Evolutionary conservation across 1,140 invertebrate species (phyloP).

Genomic region (Steinernema feltiae): DNA sequence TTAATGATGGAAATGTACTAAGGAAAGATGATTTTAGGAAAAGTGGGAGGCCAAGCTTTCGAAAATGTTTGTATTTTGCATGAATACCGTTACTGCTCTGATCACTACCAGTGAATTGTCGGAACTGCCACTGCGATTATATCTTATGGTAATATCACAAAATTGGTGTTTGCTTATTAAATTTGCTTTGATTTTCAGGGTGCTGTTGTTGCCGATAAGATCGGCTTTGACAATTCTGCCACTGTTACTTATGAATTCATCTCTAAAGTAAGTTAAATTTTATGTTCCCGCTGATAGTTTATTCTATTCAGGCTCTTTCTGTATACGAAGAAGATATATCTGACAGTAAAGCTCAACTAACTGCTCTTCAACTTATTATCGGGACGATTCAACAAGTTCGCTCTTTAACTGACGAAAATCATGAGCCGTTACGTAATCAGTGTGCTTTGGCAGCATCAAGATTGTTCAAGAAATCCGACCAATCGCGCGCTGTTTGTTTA

Average conservation of each 20-base stretch:
- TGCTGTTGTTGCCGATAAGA: constrained; percentile 81
- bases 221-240: constrained; percentile 86
- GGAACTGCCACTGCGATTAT: constrained; percentile 83
- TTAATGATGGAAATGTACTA: no score
- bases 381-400: constrained; percentile 85
- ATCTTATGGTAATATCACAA: constrained; percentile 72
- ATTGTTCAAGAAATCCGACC: constrained; percentile 92
- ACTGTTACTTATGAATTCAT: constrained; percentile 96
- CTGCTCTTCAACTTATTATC: constrained; percentile 88
- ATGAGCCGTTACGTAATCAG: constrained; percentile 87
- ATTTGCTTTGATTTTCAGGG: constrained; percentile 68
- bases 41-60: constrained; percentile 64
- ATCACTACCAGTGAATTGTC: constrained; percentile 77
- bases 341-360: constrained; percentile 90
- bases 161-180: neutral
- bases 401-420: constrained; percentile 89
- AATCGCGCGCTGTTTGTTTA: constrained; percentile 83
- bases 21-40: constrained; percentile 49
- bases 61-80: constrained; percentile 96
- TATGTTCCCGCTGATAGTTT: constrained; percentile 9
- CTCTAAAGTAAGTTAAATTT: constrained; percentile 69
- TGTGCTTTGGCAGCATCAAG: constrained; percentile 66
- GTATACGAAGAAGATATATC: constrained; percentile 97
- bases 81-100: constrained; percentile 82
- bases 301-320: constrained; percentile 72